phyloP scores from a whole-genome alignment of 2,797 vertebrate species.

The Pangasius krempfi region DNA sequence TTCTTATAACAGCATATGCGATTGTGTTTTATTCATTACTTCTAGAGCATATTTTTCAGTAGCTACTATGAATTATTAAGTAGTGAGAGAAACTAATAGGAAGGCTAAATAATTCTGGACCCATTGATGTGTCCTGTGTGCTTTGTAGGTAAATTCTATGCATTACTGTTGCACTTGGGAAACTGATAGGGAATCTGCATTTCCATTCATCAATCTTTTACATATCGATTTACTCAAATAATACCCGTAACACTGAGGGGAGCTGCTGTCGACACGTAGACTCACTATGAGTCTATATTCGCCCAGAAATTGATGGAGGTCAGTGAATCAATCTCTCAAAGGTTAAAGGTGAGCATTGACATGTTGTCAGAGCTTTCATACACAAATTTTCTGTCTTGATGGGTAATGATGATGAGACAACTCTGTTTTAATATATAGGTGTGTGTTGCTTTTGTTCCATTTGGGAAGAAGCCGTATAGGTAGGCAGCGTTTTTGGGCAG shows the following conservation, averaged over 20 bases:
- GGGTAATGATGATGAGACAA: background rate
- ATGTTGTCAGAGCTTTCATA: slow-evolving; percentile 18
- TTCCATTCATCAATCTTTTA: slow-evolving; percentile 60
- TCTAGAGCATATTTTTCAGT: background rate
- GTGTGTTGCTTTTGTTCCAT: background rate
- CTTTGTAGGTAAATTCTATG: background rate
- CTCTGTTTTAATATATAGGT: background rate
- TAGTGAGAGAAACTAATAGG: background rate
- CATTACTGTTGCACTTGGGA: slow-evolving; percentile 1
- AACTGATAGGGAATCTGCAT: slow-evolving; percentile 51
- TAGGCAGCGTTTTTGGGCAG: background rate
- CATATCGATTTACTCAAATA: slow-evolving; percentile 32
- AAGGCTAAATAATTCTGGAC: background rate
- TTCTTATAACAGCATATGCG: background rate
- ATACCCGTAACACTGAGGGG: slow-evolving; percentile 10
- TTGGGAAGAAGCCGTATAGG: background rate
- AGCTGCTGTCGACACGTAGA: background rate
- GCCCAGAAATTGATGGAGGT: slow-evolving; percentile 66
- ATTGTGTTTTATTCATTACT: background rate
- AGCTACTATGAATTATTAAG: background rate
- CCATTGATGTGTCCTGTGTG: background rate
- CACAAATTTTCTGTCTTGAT: background rate
- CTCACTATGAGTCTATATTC: slow-evolving; percentile 5
- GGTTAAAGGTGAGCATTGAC: slow-evolving; percentile 73
- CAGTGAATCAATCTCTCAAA: slow-evolving; percentile 69